phyloP scores from a whole-genome alignment of 53 echinoderm and acorn worm genomes.

The Luidia sarsii region DNA sequence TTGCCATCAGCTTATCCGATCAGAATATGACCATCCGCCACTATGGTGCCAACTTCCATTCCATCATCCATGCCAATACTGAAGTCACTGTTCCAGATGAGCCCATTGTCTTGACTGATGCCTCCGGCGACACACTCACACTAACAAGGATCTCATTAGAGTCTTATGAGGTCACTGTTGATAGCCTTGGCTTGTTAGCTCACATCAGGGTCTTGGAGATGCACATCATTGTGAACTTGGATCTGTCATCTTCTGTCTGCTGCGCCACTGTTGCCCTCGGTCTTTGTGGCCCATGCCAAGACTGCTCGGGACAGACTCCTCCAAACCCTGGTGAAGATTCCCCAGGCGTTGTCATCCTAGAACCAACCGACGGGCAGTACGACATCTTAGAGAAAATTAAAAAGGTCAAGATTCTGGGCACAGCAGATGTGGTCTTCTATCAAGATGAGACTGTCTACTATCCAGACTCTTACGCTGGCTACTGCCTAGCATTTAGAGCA shows the following conservation, averaged over 20 bases:
- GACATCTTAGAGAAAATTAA: slow-evolving; percentile 37
- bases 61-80: slow-evolving; percentile 52
- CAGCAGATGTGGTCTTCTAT: slow-evolving; percentile 1
- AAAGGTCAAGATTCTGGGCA: slow-evolving; percentile 1
- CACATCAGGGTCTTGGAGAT: slow-evolving; percentile 56
- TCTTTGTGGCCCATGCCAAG: slow-evolving; percentile 68
- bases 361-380: slow-evolving; percentile 27
- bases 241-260: slow-evolving; percentile 34
- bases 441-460: slow-evolving; percentile 37
- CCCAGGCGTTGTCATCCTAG: slow-evolving; percentile 13
- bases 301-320: neutral
- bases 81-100: slow-evolving; percentile 33
- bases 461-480: slow-evolving; percentile 64
- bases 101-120: slow-evolving; percentile 8
- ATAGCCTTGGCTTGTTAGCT: slow-evolving; percentile 32
- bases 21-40: slow-evolving; percentile 59
- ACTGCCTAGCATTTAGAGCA: slow-evolving; percentile 45
- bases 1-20: slow-evolving; percentile 41
- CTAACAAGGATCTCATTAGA: slow-evolving; percentile 14
- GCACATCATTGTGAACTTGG: slow-evolving; percentile 59
- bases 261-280: slow-evolving; percentile 49
- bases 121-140: slow-evolving; percentile 23
- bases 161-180: slow-evolving; percentile 38
- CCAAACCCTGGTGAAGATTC: neutral
- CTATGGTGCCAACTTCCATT: slow-evolving; percentile 12